Percentiles rank a stretch among this genome's conserved stretches.
Conservation (phyloP, 2,113 vertebrate genomes). For the Semnornis frantzii region DNA sequence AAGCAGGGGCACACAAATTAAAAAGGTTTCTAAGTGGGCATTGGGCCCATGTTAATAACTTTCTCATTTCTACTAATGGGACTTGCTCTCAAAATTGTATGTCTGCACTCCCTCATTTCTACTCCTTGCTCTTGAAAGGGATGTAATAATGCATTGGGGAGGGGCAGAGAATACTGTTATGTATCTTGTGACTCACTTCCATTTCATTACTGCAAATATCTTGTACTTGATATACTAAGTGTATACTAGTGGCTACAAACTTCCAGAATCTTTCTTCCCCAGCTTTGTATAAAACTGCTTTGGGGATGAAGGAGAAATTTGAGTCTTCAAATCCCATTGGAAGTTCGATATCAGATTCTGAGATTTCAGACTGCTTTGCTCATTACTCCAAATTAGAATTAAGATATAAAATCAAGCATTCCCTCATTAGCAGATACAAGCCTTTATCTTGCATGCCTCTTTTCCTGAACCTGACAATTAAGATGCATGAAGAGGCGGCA, state of each 20-base stretch:
- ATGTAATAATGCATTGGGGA: not conserved
- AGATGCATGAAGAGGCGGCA: not conserved
- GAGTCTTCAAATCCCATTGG: not conserved
- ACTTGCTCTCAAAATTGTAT: not conserved
- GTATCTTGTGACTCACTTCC: not conserved
- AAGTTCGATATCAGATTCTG: not conserved
- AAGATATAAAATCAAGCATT: not conserved
- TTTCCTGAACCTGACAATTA: slow-evolving; percentile 5
- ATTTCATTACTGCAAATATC: not conserved
- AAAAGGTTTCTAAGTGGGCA: not conserved
- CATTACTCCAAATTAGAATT: not conserved
- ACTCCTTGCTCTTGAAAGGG: slow-evolving; percentile 13
- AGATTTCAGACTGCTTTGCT: not conserved
- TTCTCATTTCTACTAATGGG: slow-evolving; percentile 21
- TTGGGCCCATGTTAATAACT: not conserved
- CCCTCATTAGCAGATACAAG: slow-evolving; percentile 12
- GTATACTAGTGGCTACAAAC: not conserved
- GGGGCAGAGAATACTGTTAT: not conserved
- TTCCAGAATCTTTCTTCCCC: not conserved
- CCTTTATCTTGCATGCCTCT: not conserved
- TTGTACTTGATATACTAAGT: not conserved
- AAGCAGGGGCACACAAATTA: not conserved
- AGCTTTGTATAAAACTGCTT: not conserved
- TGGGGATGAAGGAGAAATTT: not conserved
- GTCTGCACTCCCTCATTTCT: slow-evolving; percentile 11